Evolutionary conservation across 2,797 vertebrate genomes (phyloP).

Genomic region (Pipistrellus nathusii): DNA sequence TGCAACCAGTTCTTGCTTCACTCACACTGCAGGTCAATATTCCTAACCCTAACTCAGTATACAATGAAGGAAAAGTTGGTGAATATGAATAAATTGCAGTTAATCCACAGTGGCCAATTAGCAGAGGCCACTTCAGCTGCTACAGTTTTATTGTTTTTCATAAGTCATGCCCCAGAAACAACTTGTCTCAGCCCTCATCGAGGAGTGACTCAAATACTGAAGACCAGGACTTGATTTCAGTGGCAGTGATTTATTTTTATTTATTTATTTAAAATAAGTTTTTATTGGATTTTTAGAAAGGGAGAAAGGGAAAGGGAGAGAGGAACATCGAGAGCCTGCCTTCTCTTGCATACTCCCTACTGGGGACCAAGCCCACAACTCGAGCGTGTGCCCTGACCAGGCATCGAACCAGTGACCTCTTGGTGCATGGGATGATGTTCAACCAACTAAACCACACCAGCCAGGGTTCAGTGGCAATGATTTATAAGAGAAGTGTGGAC

Average conservation of each 20-base stretch:
- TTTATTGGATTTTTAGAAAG: too few relatives aligned
- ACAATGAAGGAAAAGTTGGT: background rate
- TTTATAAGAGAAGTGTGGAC: background rate
- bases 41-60: background rate
- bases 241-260: background rate
- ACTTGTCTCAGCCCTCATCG: background rate
- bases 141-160: background rate
- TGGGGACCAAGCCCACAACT: too few relatives aligned
- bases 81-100: background rate
- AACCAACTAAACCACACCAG: too few relatives aligned
- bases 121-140: background rate
- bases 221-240: background rate
- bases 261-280: too few relatives aligned
- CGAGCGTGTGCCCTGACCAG: too few relatives aligned
- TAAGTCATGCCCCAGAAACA: background rate
- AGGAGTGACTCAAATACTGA: slow-evolving; percentile 4
- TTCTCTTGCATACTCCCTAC: too few relatives aligned
- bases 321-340: too few relatives aligned
- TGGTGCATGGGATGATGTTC: too few relatives aligned
- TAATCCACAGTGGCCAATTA: background rate
- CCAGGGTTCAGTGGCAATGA: background rate
- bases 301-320: too few relatives aligned
- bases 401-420: too few relatives aligned
- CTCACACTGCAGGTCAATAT: background rate
- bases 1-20: background rate